These are phyloP conservation scores for Cladopsammia gracilis DNA, from an alignment of 64 coral and sea anemone species.

Conservation along the genomic window DNA sequence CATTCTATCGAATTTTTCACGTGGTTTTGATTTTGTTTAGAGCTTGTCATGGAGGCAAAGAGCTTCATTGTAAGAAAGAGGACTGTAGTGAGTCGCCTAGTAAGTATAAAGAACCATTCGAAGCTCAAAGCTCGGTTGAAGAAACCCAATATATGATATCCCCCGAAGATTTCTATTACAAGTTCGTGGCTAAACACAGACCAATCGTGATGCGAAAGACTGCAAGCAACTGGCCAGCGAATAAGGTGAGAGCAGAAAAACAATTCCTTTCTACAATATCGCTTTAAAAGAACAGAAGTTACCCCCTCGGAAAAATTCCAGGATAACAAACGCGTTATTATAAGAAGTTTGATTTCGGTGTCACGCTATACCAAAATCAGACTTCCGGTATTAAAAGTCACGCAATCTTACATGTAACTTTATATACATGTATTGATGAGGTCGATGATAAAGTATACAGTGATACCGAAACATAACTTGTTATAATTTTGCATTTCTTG, in stretches of 20 bases:
- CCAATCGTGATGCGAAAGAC: constrained; percentile 48
- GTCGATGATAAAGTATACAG: no score
- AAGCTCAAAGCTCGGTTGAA: not conserved
- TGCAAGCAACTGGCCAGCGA: constrained; percentile 40
- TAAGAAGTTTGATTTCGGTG: no score
- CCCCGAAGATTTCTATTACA: constrained; percentile 74
- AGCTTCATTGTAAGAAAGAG: no score
- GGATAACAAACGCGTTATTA: no score
- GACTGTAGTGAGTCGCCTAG: not conserved
- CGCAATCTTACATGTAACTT: no score
- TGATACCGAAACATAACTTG: no score
- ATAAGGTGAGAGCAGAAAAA: constrained; percentile 1
- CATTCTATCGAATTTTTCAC: not conserved
- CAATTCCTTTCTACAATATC: not conserved
- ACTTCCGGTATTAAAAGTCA: no score
- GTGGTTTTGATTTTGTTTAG: not conserved
- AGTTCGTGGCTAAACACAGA: constrained; percentile 64
- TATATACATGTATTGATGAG: no score
- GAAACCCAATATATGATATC: constrained; percentile 69
- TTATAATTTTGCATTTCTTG: no score
- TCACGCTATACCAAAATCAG: no score
- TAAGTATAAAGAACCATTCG: not conserved
- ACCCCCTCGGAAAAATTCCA: no score
- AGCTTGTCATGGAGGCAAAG: not conserved
- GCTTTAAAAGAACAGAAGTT: not conserved